These are phyloP conservation scores for Eupeodes luniger DNA, from an alignment of 2,888 invertebrate species.

Conservation along the genomic window DNA sequence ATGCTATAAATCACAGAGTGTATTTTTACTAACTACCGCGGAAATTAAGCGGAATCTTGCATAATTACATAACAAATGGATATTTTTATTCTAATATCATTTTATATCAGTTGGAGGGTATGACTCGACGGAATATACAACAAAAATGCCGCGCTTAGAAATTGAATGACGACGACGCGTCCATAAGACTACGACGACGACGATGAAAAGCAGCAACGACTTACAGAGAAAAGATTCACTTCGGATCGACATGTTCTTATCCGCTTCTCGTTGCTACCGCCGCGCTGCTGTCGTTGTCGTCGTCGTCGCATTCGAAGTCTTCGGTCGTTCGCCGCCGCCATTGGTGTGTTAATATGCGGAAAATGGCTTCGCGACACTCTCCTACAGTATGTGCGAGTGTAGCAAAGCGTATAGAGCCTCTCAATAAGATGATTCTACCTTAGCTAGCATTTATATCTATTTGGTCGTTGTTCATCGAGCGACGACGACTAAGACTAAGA, in stretches of 20 bases:
- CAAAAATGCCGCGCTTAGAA: not conserved
- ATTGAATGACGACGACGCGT: not conserved
- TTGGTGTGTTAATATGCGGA: constrained; percentile 71
- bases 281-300: constrained; percentile 6
- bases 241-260: constrained; percentile 72
- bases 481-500: too few relatives aligned
- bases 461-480: constrained; percentile 6
- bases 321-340: constrained; percentile 2
- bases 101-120: constrained; percentile 26
- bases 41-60: constrained; percentile 67
- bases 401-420: constrained; percentile 20
- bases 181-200: constrained; percentile 10
- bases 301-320: constrained; percentile 1
- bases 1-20: constrained; percentile 66
- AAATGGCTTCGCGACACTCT: constrained; percentile 67
- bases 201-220: constrained; percentile 36
- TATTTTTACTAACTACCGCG: constrained; percentile 62
- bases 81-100: constrained; percentile 49
- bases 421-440: constrained; percentile 28
- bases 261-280: constrained; percentile 55
- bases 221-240: constrained; percentile 70
- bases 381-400: constrained; percentile 31
- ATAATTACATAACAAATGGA: constrained; percentile 64
- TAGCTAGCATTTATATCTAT: constrained; percentile 33
- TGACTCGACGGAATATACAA: constrained; percentile 30